These are phyloP conservation scores for Pogoniulus pusillus DNA, from an alignment of 2,797 vertebrate species.

Conservation along the genomic window DNA sequence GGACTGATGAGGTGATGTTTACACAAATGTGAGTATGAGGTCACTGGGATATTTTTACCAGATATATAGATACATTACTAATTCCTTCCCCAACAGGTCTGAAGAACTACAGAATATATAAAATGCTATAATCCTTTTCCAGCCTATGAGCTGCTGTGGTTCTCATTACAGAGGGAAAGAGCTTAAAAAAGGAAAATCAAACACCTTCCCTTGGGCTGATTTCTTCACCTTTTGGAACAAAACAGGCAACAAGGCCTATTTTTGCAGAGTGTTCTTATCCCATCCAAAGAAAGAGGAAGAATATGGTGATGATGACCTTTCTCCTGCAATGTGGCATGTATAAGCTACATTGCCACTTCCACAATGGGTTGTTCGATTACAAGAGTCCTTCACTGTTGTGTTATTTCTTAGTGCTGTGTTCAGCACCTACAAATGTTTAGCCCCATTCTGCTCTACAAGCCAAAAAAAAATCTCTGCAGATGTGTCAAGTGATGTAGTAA, in stretches of 20 bases:
- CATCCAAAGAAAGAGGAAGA: background rate
- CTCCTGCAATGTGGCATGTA: background rate
- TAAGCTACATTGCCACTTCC: background rate
- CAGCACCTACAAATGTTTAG: background rate
- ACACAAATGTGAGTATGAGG: conserved; percentile 82
- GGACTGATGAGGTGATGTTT: conserved; percentile 81
- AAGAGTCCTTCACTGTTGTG: background rate
- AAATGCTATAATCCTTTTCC: conserved; percentile 39
- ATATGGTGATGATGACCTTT: background rate
- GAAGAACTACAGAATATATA: conserved; percentile 57
- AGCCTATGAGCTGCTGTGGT: background rate
- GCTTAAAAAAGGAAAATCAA: background rate
- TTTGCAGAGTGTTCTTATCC: background rate
- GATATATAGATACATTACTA: conserved; percentile 80
- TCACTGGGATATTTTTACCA: conserved; percentile 83
- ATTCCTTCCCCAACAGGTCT: conserved; percentile 75
- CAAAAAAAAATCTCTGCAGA: background rate
- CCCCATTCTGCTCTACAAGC: background rate
- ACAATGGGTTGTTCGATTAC: conserved; percentile 11
- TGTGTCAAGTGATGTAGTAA: background rate
- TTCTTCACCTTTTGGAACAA: background rate
- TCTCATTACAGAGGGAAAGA: conserved; percentile 42
- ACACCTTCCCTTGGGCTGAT: background rate
- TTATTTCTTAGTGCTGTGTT: background rate
- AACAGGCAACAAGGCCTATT: background rate